These are phyloP conservation scores for Ischnus inquisitorius DNA, from an alignment of 2,888 invertebrate species.

Conservation along the genomic window DNA sequence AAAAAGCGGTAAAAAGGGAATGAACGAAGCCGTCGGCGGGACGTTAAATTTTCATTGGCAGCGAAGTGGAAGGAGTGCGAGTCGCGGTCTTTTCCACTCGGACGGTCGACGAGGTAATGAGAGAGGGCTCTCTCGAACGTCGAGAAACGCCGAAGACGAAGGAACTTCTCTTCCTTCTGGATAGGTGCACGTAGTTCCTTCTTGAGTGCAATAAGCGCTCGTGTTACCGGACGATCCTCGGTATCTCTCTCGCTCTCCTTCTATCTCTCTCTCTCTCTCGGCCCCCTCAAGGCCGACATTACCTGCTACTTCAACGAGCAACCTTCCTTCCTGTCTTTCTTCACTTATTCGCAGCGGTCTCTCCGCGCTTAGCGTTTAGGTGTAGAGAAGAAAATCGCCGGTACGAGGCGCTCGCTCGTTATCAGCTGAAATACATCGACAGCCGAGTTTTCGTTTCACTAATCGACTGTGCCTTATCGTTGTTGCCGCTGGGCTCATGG, in stretches of 20 bases:
- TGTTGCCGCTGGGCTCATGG: slow-evolving; percentile 39
- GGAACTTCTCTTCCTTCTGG: slow-evolving; percentile 45
- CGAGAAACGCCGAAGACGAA: slow-evolving; percentile 43
- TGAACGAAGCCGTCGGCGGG: slow-evolving; percentile 17
- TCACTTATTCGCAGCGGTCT: slow-evolving; percentile 15
- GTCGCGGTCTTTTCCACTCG: slow-evolving; percentile 66
- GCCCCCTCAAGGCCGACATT: slow-evolving; percentile 63
- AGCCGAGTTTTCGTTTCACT: slow-evolving; percentile 37
- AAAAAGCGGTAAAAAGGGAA: slow-evolving; percentile 18
- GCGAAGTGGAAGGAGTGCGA: slow-evolving; percentile 36
- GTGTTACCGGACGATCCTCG: slow-evolving; percentile 64
- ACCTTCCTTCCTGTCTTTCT: slow-evolving; percentile 63
- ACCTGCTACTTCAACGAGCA: slow-evolving; percentile 70
- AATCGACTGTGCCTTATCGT: slow-evolving; percentile 62
- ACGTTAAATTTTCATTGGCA: slow-evolving; percentile 61
- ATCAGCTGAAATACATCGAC: slow-evolving; percentile 39
- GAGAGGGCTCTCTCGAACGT: slow-evolving; percentile 57
- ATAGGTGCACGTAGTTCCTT: slow-evolving; percentile 42
- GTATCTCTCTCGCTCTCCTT: slow-evolving; percentile 52
- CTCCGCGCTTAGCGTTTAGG: slow-evolving; percentile 9
- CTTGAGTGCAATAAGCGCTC: slow-evolving; percentile 39
- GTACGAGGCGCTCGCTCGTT: slow-evolving; percentile 30
- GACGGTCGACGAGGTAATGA: slow-evolving; percentile 58
- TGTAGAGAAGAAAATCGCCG: slow-evolving; percentile 3
- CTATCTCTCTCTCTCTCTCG: slow-evolving; percentile 29